Base-by-base conservation (phyloP, 2,797 vertebrate species). In the Coracias cyanogaster region DNA sequence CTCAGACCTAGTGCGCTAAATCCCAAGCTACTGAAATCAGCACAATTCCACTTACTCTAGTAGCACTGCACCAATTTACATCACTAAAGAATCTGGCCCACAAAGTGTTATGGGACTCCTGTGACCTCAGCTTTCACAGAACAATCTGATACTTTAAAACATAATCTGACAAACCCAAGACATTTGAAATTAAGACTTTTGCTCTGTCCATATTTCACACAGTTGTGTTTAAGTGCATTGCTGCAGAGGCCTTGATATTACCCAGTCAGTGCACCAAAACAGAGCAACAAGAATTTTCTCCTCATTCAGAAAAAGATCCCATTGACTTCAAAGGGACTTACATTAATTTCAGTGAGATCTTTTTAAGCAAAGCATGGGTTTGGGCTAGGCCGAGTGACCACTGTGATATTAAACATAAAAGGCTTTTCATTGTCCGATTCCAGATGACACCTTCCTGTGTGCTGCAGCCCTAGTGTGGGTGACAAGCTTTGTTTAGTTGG, bases 81-180 rank as follows among this genome's bases (percentile, higher is more conserved):
- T 58, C 90, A 85, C n/a, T 22, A 0, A 0, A 93, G 87, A 60
- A 91, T 88, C 70, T 87, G 74, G 73, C 70, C 86, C 52, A 45
- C 46, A 62, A 89, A 76, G 37, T 26, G 60, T 86, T 96, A 95
- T 66, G 89, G 91, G 85, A 90, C 94, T 90, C 91, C 60, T 80
- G 90, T 74, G 94, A 90, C 93, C 88, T 88, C 91, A 87, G 85
- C 69, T 94, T 95, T 88, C 94, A 94, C 55, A 77, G 83, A 93
- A 95, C 78, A 87, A 90, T 77, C 87, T 83, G 78, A 90, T 62
- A 86, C 84, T 86, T 80, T 77, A 96, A 61, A 94, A 85, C 71
- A 85, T 55, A 73, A 94, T 86, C 77, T 96, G 94, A 96, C 86
- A 96, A 96, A 93, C n/a, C 12, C 2, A 8, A 91, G 70, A 93